Percentiles rank a stretch among this genome's conserved stretches.
Conservation (phyloP, 2,888 invertebrate genomes). For the Eumacrocentrus americanus region DNA sequence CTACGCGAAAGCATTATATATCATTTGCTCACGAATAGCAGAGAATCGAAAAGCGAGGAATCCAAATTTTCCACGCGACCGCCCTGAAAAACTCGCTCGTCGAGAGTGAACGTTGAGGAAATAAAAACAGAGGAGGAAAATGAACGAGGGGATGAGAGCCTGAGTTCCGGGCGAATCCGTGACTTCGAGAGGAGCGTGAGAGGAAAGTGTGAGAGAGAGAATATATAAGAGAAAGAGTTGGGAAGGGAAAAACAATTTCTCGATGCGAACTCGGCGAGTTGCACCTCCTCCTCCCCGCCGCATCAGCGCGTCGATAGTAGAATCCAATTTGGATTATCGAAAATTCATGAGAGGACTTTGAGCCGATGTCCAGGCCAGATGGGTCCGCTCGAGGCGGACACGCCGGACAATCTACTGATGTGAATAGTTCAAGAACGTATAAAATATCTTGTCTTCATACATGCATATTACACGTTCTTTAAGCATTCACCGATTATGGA, state of each 20-base stretch:
- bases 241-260: conserved; percentile 18
- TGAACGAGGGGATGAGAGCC: conserved; percentile 6
- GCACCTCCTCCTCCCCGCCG: neutral
- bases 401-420: conserved; percentile 33
- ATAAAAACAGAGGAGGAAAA: neutral
- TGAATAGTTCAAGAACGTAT: conserved; percentile 4
- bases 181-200: conserved; percentile 36
- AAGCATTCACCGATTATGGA: no score
- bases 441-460: no score
- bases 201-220: conserved; percentile 9
- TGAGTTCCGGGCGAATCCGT: conserved; percentile 34
- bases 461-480: no score
- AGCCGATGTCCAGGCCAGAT: conserved; percentile 28
- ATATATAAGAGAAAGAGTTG: conserved; percentile 5
- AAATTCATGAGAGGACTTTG: conserved; percentile 49
- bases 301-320: conserved; percentile 38
- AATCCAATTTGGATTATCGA: conserved; percentile 55
- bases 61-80: conserved; percentile 26
- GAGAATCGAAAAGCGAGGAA: conserved; percentile 15
- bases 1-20: no score
- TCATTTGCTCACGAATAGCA: conserved; percentile 8
- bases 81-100: conserved; percentile 6
- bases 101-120: neutral
- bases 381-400: conserved; percentile 23
- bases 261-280: conserved; percentile 13